phyloP scores from a whole-genome alignment of 2,797 vertebrate species.

The Phataginus tricuspis region DNA sequence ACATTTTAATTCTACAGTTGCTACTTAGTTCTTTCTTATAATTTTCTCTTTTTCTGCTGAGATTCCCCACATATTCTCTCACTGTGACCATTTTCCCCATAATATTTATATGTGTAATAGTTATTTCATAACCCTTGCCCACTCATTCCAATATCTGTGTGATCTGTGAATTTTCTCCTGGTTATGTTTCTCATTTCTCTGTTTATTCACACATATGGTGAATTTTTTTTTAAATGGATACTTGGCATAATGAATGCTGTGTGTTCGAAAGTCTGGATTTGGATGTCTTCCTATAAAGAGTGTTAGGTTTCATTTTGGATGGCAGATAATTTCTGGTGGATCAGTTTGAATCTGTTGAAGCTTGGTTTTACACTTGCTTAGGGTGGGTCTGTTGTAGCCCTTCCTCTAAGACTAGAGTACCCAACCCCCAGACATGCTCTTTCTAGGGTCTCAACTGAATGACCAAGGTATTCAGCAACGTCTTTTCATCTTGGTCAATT shows the following conservation, averaged over 20 bases:
- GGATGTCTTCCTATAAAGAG: background rate
- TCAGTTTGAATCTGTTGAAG: background rate
- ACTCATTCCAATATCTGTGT: background rate
- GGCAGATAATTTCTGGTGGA: background rate
- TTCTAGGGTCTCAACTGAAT: constrained; percentile 15
- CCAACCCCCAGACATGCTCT: background rate
- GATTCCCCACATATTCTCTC: background rate
- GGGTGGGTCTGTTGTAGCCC: background rate
- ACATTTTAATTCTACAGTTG: background rate
- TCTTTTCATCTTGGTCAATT: constrained; percentile 14
- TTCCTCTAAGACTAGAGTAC: background rate
- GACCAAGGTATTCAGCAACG: background rate
- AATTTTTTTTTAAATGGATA: background rate
- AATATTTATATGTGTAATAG: background rate
- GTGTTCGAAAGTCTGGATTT: background rate
- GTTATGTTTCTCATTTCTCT: background rate
- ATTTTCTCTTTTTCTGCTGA: background rate
- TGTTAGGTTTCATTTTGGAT: background rate
- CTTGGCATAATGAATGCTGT: background rate
- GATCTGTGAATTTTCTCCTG: background rate
- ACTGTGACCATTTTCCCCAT: background rate
- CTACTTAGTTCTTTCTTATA: background rate
- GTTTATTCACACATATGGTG: background rate
- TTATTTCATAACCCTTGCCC: background rate
- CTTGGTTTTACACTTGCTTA: background rate